Evolutionary conservation across 2,113 vertebrate genomes (phyloP).

Genomic region (Ciconia boyciana): DNA sequence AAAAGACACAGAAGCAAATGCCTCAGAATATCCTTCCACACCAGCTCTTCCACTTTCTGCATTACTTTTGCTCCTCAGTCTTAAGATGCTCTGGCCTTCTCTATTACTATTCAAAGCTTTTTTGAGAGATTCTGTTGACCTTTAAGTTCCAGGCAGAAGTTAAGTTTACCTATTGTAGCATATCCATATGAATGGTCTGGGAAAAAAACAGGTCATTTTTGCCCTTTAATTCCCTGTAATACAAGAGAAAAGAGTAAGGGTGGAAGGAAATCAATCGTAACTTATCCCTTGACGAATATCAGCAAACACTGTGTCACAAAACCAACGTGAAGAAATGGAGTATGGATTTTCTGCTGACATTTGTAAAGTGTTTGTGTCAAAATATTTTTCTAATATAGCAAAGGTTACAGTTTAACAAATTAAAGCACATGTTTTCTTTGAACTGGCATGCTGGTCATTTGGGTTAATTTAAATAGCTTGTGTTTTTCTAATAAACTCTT

Average conservation of each 20-base stretch:
- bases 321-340: conserved; percentile 79
- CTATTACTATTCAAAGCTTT: neutral
- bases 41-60: neutral
- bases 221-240: conserved; percentile 71
- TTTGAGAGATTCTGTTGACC: conserved; percentile 42
- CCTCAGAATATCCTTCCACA: neutral
- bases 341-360: conserved; percentile 85
- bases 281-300: conserved; percentile 77
- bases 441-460: conserved; percentile 61
- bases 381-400: conserved; percentile 78
- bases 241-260: conserved; percentile 62
- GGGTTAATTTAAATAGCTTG: conserved; percentile 68
- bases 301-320: conserved; percentile 79
- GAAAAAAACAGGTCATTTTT: conserved; percentile 55
- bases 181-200: conserved; percentile 46
- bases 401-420: conserved; percentile 79
- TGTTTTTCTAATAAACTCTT: conserved; percentile 62
- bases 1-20: neutral
- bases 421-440: conserved; percentile 75
- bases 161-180: conserved; percentile 47
- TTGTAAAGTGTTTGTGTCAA: conserved; percentile 81
- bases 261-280: conserved; percentile 78
- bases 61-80: neutral
- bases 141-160: conserved; percentile 44
- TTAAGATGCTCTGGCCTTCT: neutral